A percentile compares a stretch with the other conserved stretches of the same genome.
Conservation (phyloP, 2,797 vertebrate species). For the Phyllotis vaccarum region DNA sequence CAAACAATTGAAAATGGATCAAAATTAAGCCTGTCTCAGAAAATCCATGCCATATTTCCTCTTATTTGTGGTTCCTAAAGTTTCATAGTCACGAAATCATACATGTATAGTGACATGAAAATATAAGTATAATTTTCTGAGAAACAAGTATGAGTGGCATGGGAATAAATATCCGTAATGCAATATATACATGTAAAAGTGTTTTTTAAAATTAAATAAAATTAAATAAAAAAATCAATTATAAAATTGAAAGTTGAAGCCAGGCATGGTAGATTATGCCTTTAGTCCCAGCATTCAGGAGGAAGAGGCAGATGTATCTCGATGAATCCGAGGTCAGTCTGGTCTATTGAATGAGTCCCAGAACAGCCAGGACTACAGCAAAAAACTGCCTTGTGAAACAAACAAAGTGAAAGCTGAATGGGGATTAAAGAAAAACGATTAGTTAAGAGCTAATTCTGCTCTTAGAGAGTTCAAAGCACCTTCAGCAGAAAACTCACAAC, state of each 20-base stretch:
- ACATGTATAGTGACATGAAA: background rate
- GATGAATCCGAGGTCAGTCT: background rate
- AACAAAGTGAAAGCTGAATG: background rate
- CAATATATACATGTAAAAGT: background rate
- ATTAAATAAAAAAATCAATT: background rate
- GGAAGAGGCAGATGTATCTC: background rate
- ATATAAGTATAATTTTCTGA: background rate
- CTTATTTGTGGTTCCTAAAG: background rate
- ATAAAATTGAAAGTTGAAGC: background rate
- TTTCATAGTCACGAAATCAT: background rate
- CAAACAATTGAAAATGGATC: background rate
- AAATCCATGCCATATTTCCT: background rate
- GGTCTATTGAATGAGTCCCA: background rate
- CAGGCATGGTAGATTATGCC: background rate
- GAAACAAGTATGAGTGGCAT: background rate
- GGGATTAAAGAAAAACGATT: background rate
- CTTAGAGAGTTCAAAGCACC: background rate
- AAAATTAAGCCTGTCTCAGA: background rate
- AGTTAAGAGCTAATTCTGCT: background rate
- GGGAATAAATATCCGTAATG: background rate
- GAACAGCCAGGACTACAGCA: background rate
- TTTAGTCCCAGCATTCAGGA: background rate
- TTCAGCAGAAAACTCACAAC: background rate
- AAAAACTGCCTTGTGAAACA: background rate
- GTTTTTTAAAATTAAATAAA: background rate